These are phyloP conservation scores for Drosophila tropicalis DNA, from an alignment of 1,140 invertebrate genomes.

Conservation along the genomic window DNA sequence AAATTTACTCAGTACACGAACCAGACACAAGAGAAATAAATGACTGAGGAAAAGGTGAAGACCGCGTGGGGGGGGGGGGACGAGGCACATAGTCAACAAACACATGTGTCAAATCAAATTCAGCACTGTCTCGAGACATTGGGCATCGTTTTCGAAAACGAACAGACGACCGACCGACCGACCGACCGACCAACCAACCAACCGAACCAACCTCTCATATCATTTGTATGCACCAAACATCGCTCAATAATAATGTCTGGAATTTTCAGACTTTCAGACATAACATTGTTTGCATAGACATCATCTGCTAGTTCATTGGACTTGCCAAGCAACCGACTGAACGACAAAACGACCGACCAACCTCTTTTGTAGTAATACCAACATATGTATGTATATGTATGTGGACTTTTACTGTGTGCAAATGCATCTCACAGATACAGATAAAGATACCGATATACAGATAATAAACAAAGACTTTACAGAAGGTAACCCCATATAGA, in stretches of 20 bases:
- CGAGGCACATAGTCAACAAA: not conserved
- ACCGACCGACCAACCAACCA: not conserved
- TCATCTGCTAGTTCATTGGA: constrained; percentile 16
- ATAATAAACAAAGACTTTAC: no score
- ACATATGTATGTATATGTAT: not conserved
- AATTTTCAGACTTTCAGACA: constrained; percentile 31
- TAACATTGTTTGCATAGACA: constrained; percentile 29
- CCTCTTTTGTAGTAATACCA: not conserved
- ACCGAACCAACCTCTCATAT: not conserved
- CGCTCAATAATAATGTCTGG: constrained; percentile 43
- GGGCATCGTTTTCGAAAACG: not conserved
- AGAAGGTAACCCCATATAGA: no score
- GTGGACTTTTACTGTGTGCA: not conserved
- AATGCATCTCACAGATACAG: not conserved
- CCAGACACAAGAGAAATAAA: no score
- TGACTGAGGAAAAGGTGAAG: no score
- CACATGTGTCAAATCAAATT: constrained; percentile 11
- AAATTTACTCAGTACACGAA: not conserved
- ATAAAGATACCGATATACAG: not conserved
- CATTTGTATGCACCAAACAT: constrained; percentile 43
- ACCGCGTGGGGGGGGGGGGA: no score
- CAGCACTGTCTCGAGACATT: not conserved
- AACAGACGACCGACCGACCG: not conserved
- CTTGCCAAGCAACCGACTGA: not conserved
- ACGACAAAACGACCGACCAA: not conserved